Base-by-base conservation (phyloP, 2,113 vertebrate genomes). In the Brachyistius frenatus region DNA sequence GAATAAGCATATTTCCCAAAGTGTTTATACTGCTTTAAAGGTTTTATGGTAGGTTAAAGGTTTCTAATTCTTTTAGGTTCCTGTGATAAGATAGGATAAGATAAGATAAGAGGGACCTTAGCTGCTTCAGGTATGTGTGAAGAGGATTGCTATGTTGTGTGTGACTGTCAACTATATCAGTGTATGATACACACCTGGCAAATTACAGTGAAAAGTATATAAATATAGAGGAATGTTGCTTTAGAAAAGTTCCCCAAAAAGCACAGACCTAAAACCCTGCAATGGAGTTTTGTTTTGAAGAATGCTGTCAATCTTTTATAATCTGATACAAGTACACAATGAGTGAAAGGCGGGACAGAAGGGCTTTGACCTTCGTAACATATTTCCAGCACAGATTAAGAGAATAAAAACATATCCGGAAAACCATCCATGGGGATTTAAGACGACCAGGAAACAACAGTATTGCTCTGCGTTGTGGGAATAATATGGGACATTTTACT, bases 301-400 rank as follows among this genome's bases (percentile, higher is more conserved):
- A 72, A 39, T 46, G 49, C 15, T 61, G 58, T 68, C 15, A 39
- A 49, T 30, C 47, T 70, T 81, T 85, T 71, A 61, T 60, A 9
- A 52, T 65, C 61, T 56, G 66, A 74, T 80, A 73, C 23, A 23
- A 23, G 23, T 23, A 23, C 23, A 23, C 23, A 23, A 23, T 23
- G 23, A 75, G 46, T 33, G 71, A 56, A 33, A 53, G 7, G 44
- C 57, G 8, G 57, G 76, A 66, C 63, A 64, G 36, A 75, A 36
- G 33, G 39, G 14, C 50, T 30, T 54, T 83, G 76, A 86, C 76
- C 79, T 69, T 52, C 57, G 39, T 7, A 54, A 46, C 41, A 70
- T 65, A 3, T 78, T 78, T 88, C 44, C 55, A 39, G 54, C 33
- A 55, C 5, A 36, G 41, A 85, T 3, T 30, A 70, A 64, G 16